Base-by-base conservation (phyloP, 2,113 vertebrate genomes). In the Piprites chloris region DNA sequence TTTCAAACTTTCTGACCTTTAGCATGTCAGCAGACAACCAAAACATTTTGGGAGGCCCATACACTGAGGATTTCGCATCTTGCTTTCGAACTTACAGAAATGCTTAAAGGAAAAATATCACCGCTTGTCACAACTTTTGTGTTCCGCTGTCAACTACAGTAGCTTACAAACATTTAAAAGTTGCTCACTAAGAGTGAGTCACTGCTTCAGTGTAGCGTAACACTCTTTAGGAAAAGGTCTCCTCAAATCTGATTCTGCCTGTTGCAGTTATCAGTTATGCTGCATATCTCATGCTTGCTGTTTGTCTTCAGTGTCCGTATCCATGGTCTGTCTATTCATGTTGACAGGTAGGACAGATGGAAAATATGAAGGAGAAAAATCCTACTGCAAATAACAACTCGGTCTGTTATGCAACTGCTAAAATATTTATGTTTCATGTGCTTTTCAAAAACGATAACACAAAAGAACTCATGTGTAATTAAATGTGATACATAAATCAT, bases 401-500 rank as follows among this genome's bases (percentile, higher is more conserved):
- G 92, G 47, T 66, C 61, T 76, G 82, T 90, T 94, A 95, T 78
- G 87, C 39, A 82, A 87, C 58, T 96, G 75, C 79, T 98, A 87
- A 97, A 97, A 97, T 97, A 97, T 97, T 97, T 92, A 97, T 95
- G 62, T 93, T 95, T 92, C 95, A 93, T 95, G 71, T 91, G n/a
- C 61, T 96, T 97, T 95, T 97, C 95, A n/a, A 47, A 50, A 73
- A 94, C 80, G 97, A 95, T 81, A 95, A 90, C 72, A 85, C 97
- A 95, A 96, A 97, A 96, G 75, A 94, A 96, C 90, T 96, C 75
- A 87, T 84, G 65, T 97, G 97, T 97, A 98, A 98, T 98, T 98
- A 97, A 97, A 97, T 95, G 72, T 86, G 77, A 97, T 96, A 65
- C 73, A 96, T 97, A 98, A 98, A 97, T 97, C 92, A 96, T 96